These are phyloP conservation scores for Pseudonaja textilis DNA, from an alignment of 2,113 vertebrate genomes.

Conservation along the genomic window DNA sequence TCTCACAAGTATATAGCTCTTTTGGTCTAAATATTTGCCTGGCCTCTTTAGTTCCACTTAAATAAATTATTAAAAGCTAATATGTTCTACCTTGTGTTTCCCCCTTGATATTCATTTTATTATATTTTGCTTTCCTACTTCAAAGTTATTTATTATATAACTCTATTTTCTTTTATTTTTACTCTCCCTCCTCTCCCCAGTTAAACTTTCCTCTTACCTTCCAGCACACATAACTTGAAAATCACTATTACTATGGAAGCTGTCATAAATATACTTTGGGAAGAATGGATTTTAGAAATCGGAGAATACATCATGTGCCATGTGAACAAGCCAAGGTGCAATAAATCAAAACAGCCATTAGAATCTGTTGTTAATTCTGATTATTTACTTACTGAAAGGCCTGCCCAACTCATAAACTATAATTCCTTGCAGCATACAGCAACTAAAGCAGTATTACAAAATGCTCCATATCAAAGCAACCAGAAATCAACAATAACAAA, in stretches of 20 bases:
- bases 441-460: neutral
- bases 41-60: neutral
- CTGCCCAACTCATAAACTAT: neutral
- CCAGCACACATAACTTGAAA: neutral
- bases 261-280: neutral
- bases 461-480: neutral
- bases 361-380: neutral
- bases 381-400: neutral
- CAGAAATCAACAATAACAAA: neutral
- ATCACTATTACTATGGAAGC: neutral
- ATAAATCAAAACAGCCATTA: neutral
- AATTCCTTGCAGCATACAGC: neutral
- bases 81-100: neutral
- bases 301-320: neutral
- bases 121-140: neutral
- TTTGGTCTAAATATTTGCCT: neutral
- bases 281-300: neutral
- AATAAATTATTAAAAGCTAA: slow-evolving; percentile 10
- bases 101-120: neutral
- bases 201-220: neutral
- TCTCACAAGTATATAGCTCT: neutral
- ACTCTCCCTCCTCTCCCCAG: neutral
- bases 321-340: neutral
- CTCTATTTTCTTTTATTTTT: neutral
- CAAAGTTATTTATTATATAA: neutral